Base-by-base conservation (phyloP, 2,888 invertebrate genomes). In the Leucozona laternaria region DNA sequence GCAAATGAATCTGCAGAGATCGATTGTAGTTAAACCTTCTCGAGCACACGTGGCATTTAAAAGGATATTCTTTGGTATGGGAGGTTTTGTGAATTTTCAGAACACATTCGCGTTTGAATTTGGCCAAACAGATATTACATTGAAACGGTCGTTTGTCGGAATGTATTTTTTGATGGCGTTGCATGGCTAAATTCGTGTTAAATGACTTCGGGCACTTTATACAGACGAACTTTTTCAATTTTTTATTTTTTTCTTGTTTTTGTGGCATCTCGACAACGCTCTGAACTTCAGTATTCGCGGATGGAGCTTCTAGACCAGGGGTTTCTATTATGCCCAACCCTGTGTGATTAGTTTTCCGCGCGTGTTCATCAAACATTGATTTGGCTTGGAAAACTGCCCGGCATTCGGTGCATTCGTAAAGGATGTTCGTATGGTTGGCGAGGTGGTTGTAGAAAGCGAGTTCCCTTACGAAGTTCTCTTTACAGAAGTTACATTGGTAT, bases 151-250 rank as follows among this genome's bases (percentile, higher is more conserved):
- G 93, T 45, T 94, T 94, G 68, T 95, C 94, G 88, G 96, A 94
- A 94, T 98, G 95, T 88, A 97, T 95, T 88, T 96, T 90, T 93
- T 97, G 95, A 94, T 98, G 96, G 88, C 96, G 93, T 90, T 95
- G 94, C 88, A 97, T 92, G 71, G 96, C 92, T 90, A 96, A 96
- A 88, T 95, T 95, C 91, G 96, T 96, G 88, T 95, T 95, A 93
- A 97, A 97, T 77, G 94, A 93, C 91, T 96, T 96, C 66, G 95
- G 94, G 91, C 97, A 97, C 90, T 95, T 95, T 90, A 94, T 94
- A 91, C 97, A 97, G 45, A 95, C 95, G 91, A 95, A 97, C 80
- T 95, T 94, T 95, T 93, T 0, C 94, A 6, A 11, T 62, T 25
- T 25, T 13, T 48, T 48, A 25, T 11, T 20, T 25, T 34, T 22